Conservation (phyloP, 2,797 vertebrate species). For the Eupleurogrammus muticus region DNA sequence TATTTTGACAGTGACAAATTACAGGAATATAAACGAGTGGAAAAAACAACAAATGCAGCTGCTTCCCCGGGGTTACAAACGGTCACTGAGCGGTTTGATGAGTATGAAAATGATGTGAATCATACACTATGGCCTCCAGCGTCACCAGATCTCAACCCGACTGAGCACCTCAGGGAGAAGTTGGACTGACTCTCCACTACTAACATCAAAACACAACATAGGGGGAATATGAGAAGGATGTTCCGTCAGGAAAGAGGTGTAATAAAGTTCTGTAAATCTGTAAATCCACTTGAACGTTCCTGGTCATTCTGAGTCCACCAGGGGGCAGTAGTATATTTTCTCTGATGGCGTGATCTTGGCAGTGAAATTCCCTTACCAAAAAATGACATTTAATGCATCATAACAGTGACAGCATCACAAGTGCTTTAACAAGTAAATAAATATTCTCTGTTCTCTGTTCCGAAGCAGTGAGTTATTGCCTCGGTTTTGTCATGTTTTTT, state of each 20-base stretch:
- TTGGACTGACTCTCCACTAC: too few species aligned
- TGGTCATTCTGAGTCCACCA: slow-evolving; percentile 40
- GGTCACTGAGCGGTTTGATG: not conserved
- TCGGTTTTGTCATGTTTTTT: slow-evolving; percentile 20
- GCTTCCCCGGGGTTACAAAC: too few species aligned
- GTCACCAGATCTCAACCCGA: too few species aligned
- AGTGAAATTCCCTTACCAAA: slow-evolving; percentile 25
- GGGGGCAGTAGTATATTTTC: slow-evolving; percentile 69
- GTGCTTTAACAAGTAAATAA: slow-evolving; percentile 38
- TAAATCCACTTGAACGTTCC: not conserved
- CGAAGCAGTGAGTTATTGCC: slow-evolving; percentile 15
- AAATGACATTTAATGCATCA: slow-evolving; percentile 26
- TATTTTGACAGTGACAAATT: too few species aligned
- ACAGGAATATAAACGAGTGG: too few species aligned
- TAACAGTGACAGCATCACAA: slow-evolving; percentile 30
- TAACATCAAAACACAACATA: too few species aligned
- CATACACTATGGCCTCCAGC: not conserved
- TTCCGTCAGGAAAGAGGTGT: not conserved
- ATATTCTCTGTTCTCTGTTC: slow-evolving; percentile 22
- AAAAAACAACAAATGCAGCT: too few species aligned
- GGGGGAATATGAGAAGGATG: too few species aligned
- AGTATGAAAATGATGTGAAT: not conserved
- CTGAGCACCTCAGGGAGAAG: too few species aligned
- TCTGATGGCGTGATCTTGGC: slow-evolving; percentile 19
- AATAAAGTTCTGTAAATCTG: not conserved